phyloP scores from a whole-genome alignment of 2,888 invertebrate species.

The Leptura quadrifasciata region DNA sequence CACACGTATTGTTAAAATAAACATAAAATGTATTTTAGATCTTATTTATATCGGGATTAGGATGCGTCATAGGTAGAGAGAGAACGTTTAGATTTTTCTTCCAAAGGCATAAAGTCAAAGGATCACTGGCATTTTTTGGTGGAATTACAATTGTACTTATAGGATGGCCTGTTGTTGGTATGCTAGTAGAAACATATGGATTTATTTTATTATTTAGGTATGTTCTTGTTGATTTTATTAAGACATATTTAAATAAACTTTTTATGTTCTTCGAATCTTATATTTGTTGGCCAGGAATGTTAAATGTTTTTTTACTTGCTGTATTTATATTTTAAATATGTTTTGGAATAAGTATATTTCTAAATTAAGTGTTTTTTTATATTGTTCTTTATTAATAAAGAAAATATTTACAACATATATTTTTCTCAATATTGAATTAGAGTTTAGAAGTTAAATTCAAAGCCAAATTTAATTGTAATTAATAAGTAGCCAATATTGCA shows the following conservation, averaged over 20 bases:
- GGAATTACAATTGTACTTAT: slow-evolving; percentile 94
- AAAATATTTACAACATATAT: not conserved
- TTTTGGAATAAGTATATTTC: not conserved
- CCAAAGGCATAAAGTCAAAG: slow-evolving; percentile 95
- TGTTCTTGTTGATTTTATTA: slow-evolving; percentile 49
- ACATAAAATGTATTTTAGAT: slow-evolving; percentile 81
- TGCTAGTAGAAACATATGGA: slow-evolving; percentile 97
- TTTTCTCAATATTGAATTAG: not conserved
- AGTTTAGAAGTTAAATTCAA: no score
- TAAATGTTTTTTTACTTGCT: not conserved
- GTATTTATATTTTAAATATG: not conserved
- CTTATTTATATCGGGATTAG: slow-evolving; percentile 94
- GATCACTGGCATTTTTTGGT: slow-evolving; percentile 91
- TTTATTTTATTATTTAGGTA: slow-evolving; percentile 91
- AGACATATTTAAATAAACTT: slow-evolving; percentile 32
- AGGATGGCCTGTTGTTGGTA: slow-evolving; percentile 97
- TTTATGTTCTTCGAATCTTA: slow-evolving; percentile 25
- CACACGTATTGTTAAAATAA: not conserved
- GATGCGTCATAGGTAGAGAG: slow-evolving; percentile 96
- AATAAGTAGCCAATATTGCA: no score
- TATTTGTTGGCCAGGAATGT: slow-evolving; percentile 13
- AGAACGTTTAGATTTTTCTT: slow-evolving; percentile 98
- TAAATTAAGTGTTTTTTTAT: not conserved
- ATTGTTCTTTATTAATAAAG: not conserved
- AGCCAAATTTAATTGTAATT: no score